Conservation (phyloP, 2,888 invertebrate species). For the Sphaeridia pumilis region DNA sequence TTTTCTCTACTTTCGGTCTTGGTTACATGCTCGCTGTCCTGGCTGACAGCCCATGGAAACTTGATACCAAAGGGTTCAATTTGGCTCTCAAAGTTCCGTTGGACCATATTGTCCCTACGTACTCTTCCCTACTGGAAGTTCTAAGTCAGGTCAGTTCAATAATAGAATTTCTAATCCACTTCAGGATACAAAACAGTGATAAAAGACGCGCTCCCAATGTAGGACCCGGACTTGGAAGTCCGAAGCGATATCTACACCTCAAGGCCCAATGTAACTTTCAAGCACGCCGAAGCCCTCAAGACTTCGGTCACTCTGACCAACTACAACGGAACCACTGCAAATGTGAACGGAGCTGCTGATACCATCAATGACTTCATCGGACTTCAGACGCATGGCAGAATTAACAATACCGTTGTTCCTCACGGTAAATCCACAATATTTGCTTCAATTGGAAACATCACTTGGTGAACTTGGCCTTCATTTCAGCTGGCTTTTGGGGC, state of each 20-base stretch:
- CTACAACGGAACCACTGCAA: constrained; percentile 13
- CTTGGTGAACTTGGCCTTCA: background rate
- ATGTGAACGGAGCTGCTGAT: constrained; percentile 23
- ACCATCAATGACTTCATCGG: constrained; percentile 27
- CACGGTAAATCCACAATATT: constrained; percentile 16
- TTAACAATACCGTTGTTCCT: constrained; percentile 28
- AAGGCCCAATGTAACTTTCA: constrained; percentile 15
- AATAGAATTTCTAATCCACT: no score
- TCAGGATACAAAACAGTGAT: no score
- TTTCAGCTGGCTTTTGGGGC: constrained; percentile 31
- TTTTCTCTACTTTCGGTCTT: constrained; percentile 27
- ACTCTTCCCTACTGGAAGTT: constrained; percentile 1
- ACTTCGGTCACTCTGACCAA: constrained; percentile 26
- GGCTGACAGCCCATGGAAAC: constrained; percentile 11
- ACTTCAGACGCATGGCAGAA: constrained; percentile 27
- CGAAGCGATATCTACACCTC: constrained; percentile 26
- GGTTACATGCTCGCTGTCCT: constrained; percentile 19
- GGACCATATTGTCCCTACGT: constrained; percentile 20
- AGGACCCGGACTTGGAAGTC: constrained; percentile 25
- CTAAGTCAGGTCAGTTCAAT: no score
- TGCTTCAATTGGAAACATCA: background rate
- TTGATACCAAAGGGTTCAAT: constrained; percentile 26
- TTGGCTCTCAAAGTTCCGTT: constrained; percentile 21
- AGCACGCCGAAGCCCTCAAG: constrained; percentile 18
- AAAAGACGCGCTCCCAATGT: constrained; percentile 4